These are phyloP conservation scores for Rhopalosiphum maidis DNA, from an alignment of 1,140 invertebrate species.

Conservation along the genomic window DNA sequence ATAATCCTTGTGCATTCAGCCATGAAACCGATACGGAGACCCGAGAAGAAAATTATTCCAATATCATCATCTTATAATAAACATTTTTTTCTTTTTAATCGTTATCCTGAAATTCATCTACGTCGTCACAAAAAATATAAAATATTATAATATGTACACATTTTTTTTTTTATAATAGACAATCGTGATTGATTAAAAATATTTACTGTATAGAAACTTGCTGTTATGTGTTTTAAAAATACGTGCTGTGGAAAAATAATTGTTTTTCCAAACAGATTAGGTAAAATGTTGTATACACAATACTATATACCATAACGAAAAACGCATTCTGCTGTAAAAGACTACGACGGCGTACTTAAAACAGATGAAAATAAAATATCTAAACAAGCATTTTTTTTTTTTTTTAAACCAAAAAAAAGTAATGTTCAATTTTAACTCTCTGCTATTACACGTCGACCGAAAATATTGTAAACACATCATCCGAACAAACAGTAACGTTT, in stretches of 20 bases:
- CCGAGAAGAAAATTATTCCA: conserved; percentile 27
- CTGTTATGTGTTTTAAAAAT: neutral
- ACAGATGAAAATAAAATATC: neutral
- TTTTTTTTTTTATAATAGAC: neutral
- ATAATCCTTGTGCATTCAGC: conserved; percentile 30
- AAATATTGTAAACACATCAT: neutral
- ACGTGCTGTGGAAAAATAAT: neutral
- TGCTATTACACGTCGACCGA: neutral
- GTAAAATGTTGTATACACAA: neutral
- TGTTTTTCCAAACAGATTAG: neutral
- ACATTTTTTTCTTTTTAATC: neutral
- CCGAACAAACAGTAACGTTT: neutral
- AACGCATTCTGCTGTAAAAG: neutral
- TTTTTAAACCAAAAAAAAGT: neutral
- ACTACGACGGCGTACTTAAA: neutral
- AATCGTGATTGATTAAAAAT: conserved; percentile 6
- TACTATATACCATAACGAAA: neutral
- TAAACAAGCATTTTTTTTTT: neutral
- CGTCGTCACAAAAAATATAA: conserved; percentile 3
- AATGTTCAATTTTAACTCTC: neutral
- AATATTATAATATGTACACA: neutral
- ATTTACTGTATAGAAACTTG: neutral
- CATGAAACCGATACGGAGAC: conserved; percentile 21
- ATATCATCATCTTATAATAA: conserved; percentile 17
- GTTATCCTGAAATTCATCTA: neutral